Conservation (phyloP, 2,888 invertebrate genomes). For the Pandemis corylana region DNA sequence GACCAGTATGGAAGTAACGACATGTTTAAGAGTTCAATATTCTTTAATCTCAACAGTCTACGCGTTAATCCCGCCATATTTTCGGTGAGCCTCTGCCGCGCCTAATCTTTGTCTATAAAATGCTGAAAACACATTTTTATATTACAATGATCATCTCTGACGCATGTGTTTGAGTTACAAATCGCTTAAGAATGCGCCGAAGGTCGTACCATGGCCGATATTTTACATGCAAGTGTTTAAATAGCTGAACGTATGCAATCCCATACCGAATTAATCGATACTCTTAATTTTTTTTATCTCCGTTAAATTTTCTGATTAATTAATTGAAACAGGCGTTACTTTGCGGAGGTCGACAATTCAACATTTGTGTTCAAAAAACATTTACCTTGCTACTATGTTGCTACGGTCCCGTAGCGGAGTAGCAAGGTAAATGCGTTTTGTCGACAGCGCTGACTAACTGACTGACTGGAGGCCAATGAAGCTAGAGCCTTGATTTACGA, state of each 20-base stretch:
- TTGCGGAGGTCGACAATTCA: too few relatives aligned
- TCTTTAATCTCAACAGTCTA: background rate
- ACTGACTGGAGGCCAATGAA: too few relatives aligned
- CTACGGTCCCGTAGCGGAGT: too few relatives aligned
- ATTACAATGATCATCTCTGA: conserved; percentile 48
- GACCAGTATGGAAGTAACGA: background rate
- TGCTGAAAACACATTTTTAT: conserved; percentile 49
- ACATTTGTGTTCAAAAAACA: too few relatives aligned
- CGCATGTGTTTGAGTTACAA: conserved; percentile 53
- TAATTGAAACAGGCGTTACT: too few relatives aligned
- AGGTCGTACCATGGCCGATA: conserved; percentile 50
- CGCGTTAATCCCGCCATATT: conserved; percentile 32
- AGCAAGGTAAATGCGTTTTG: too few relatives aligned
- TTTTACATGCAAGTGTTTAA: conserved; percentile 44
- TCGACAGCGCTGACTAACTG: too few relatives aligned
- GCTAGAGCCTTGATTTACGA: too few relatives aligned
- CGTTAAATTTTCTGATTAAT: too few relatives aligned
- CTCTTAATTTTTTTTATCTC: background rate
- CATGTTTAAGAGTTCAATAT: background rate
- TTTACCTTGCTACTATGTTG: too few relatives aligned
- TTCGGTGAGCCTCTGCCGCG: conserved; percentile 16
- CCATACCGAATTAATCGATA: background rate
- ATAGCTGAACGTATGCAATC: conserved; percentile 40
- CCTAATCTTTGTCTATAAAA: conserved; percentile 46
- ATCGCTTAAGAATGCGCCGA: conserved; percentile 51